These are phyloP conservation scores for Parochlus steinenii DNA, from an alignment of 2,888 invertebrate genomes.

Conservation along the genomic window DNA sequence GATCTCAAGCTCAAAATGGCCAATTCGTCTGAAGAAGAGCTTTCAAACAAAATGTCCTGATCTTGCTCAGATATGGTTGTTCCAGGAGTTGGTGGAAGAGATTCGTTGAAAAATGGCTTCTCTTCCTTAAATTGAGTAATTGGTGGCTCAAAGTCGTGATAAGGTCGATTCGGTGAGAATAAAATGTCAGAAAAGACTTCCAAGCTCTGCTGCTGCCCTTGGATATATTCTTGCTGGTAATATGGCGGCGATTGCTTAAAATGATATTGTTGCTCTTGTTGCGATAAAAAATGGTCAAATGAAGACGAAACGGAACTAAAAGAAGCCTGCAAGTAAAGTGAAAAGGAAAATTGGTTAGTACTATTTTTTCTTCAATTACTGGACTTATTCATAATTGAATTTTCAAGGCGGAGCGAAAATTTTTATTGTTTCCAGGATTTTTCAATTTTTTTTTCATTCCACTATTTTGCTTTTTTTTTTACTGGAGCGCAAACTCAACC, in stretches of 20 bases:
- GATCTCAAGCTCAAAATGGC: constrained; percentile 25
- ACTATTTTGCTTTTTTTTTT: constrained; percentile 1
- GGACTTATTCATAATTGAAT: background rate
- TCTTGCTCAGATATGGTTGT: constrained; percentile 20
- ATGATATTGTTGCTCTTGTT: constrained; percentile 11
- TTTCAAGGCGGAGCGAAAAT: too few relatives aligned
- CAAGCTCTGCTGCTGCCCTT: constrained; percentile 8
- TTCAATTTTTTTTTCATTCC: too few relatives aligned
- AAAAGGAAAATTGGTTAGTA: constrained; percentile 14
- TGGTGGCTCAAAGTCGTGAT: constrained; percentile 4
- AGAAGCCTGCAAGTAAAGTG: constrained; percentile 25
- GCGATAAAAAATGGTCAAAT: constrained; percentile 29
- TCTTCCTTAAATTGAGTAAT: constrained; percentile 9
- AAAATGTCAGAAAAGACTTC: constrained; percentile 10
- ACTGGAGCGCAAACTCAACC: background rate
- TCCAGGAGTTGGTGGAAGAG: constrained; percentile 15
- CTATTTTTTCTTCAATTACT: background rate
- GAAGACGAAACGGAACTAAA: constrained; percentile 31
- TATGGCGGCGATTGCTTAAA: constrained; percentile 11
- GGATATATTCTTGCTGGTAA: constrained; percentile 14
- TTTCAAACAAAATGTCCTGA: constrained; percentile 19
- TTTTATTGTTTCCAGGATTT: too few relatives aligned
- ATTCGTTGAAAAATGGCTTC: constrained; percentile 3
- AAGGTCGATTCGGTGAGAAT: constrained; percentile 10
- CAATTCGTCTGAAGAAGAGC: constrained; percentile 21